phyloP scores from a whole-genome alignment of 2,113 vertebrate genomes.

The Puntigrus tetrazona region DNA sequence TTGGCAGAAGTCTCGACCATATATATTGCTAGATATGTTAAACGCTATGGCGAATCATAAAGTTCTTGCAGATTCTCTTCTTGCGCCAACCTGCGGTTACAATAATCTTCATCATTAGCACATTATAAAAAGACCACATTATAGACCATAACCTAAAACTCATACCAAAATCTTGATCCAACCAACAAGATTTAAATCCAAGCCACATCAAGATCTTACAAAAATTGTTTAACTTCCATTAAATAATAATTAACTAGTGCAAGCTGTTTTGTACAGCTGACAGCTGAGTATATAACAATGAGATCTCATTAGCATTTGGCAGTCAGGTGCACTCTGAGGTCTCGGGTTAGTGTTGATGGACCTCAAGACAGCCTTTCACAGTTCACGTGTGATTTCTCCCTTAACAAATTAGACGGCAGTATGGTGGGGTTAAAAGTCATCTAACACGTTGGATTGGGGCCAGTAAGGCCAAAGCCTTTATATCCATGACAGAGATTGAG shows the following conservation, averaged over 20 bases:
- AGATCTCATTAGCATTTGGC: neutral
- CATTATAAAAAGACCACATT: neutral
- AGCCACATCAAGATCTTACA: neutral
- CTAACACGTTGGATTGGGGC: neutral
- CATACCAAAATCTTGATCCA: neutral
- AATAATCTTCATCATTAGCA: neutral
- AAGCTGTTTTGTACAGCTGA: neutral
- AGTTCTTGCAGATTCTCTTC: neutral
- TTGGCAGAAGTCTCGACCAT: neutral
- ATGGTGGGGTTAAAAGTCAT: neutral
- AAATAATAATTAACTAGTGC: neutral
- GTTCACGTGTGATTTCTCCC: neutral
- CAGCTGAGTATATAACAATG: neutral
- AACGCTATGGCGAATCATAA: neutral
- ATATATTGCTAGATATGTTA: neutral
- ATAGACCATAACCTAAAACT: neutral
- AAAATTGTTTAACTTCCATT: neutral
- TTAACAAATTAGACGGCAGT: neutral
- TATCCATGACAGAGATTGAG: neutral
- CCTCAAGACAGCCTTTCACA: neutral
- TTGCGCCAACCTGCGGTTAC: neutral
- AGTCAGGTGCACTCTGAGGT: slow-evolving; percentile 1
- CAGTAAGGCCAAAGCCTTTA: neutral
- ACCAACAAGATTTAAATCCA: neutral
- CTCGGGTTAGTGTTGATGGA: neutral